Evolutionary conservation across 1,140 invertebrate genomes (phyloP).

Genomic region (Halictus rubicundus): DNA sequence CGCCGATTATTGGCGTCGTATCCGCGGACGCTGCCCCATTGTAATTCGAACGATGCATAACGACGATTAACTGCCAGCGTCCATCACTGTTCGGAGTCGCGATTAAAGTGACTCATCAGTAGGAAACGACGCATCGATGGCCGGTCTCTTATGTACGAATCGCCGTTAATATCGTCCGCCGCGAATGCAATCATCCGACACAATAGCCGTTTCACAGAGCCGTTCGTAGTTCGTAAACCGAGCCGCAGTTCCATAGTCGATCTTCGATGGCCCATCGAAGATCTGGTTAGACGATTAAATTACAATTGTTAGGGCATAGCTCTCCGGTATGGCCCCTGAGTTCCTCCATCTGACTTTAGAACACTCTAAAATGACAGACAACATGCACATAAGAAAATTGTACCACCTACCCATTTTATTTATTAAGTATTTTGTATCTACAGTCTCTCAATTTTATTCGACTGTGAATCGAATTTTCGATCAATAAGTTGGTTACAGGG

Average conservation of each 20-base stretch:
- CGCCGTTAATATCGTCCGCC: constrained; percentile 57
- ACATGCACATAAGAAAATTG: too few species aligned
- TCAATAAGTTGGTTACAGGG: too few species aligned
- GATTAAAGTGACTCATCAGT: constrained; percentile 64
- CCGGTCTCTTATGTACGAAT: constrained; percentile 56
- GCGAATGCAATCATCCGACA: constrained; percentile 59
- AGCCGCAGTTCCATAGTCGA: neutral
- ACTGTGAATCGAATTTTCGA: too few species aligned
- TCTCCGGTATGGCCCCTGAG: too few species aligned
- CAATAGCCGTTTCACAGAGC: constrained; percentile 56
- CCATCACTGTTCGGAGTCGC: constrained; percentile 47
- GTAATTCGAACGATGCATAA: constrained; percentile 55
- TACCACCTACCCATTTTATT: too few species aligned
- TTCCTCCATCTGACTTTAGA: too few species aligned
- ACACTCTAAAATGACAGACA: too few species aligned
- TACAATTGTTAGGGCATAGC: too few species aligned
- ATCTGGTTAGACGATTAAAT: neutral
- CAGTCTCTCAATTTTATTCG: too few species aligned
- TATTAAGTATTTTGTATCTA: too few species aligned
- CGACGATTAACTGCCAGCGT: constrained; percentile 58
- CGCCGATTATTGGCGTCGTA: constrained; percentile 44
- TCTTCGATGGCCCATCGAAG: neutral
- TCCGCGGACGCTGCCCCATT: constrained; percentile 5
- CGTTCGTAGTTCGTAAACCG: constrained; percentile 11
- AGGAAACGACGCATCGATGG: constrained; percentile 55